Evolutionary conservation across 1,140 invertebrate species (phyloP).

Genomic region (Episyrphus balteatus): DNA sequence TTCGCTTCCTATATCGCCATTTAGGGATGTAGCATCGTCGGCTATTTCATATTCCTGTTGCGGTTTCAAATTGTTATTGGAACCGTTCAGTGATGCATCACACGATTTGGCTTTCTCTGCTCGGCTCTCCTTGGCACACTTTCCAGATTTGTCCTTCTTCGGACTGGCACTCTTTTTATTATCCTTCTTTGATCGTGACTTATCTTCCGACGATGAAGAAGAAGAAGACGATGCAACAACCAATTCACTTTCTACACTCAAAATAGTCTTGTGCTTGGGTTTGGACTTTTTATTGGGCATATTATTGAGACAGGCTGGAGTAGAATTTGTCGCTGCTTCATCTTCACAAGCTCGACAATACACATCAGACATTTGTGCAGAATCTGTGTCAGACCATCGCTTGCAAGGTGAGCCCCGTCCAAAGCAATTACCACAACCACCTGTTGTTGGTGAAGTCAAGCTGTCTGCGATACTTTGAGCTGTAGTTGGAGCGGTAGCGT

Average conservation of each 20-base stretch:
- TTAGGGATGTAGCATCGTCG: constrained; percentile 43
- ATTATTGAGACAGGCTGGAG: constrained; percentile 40
- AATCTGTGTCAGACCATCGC: constrained; percentile 26
- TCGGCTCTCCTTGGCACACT: constrained; percentile 16
- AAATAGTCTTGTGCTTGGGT: constrained; percentile 26
- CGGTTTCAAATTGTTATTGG: not conserved
- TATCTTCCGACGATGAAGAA: constrained; percentile 7
- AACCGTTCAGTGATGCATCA: too few relatives aligned
- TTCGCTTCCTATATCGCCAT: constrained; percentile 21
- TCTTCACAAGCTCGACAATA: constrained; percentile 37
- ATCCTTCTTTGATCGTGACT: constrained; percentile 15
- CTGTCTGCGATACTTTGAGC: not conserved
- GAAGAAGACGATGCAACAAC: constrained; percentile 20
- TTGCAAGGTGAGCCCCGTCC: constrained; percentile 34
- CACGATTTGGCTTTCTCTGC: constrained; percentile 13
- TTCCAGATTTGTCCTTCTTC: constrained; percentile 16
- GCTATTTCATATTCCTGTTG: constrained; percentile 44
- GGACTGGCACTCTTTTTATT: constrained; percentile 8
- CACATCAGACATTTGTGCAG: constrained; percentile 38
- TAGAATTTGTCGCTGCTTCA: constrained; percentile 36
- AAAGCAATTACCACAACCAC: constrained; percentile 34
- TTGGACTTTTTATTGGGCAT: constrained; percentile 35
- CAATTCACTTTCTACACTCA: constrained; percentile 33
- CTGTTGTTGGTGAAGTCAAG: not conserved
- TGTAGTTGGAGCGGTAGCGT: not conserved